A percentile compares a stretch with the other conserved stretches of the same genome.
These are phyloP conservation scores for Rhagium mordax DNA, from an alignment of 2,888 invertebrate species.

Conservation along the genomic window DNA sequence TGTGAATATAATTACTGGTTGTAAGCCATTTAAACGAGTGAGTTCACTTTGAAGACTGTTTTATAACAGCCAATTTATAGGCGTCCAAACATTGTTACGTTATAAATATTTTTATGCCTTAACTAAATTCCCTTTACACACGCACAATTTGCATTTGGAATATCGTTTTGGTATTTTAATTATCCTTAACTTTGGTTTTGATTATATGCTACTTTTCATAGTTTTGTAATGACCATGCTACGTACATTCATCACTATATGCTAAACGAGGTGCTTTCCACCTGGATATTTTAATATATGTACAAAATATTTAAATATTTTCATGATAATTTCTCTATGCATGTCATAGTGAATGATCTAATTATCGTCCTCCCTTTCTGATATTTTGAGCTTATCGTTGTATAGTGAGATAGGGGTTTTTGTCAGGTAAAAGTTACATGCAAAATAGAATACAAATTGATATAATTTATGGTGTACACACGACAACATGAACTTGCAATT, in stretches of 20 bases:
- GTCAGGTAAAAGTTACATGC: too few relatives aligned
- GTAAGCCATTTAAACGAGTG: constrained; percentile 4
- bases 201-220: constrained; percentile 1
- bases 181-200: constrained; percentile 14
- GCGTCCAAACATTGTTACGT: constrained; percentile 26
- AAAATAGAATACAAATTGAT: too few relatives aligned
- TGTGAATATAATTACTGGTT: constrained; percentile 31
- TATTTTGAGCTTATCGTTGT: not conserved
- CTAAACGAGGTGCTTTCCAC: not conserved
- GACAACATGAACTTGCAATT: too few relatives aligned
- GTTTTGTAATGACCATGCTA: constrained; percentile 5
- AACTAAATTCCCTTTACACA: constrained; percentile 12
- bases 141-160: constrained; percentile 33
- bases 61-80: constrained; percentile 18
- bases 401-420: too few relatives aligned
- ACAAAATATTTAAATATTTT: not conserved
- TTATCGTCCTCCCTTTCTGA: not conserved
- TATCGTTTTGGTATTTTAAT: constrained; percentile 18
- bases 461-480: too few relatives aligned
- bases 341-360: not conserved
- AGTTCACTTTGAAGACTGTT: constrained; percentile 20
- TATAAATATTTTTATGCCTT: constrained; percentile 22
- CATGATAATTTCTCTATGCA: not conserved
- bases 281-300: not conserved
- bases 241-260: not conserved